Base-by-base conservation (phyloP, 23 tunicate species). In the Trididemnum clinides region DNA sequence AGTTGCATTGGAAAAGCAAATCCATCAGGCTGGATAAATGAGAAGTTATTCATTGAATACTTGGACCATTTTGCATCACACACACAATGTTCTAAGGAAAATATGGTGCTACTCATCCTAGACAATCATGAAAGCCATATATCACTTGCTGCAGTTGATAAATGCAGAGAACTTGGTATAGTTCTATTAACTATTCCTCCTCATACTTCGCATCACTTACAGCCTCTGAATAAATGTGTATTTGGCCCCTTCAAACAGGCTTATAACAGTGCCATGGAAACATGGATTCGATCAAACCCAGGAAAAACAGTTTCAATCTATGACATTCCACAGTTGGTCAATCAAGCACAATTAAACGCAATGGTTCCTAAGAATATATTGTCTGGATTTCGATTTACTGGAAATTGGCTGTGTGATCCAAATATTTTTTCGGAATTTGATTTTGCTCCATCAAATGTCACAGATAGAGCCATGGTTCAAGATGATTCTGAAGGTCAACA, bases 121-220 rank as follows among this genome's bases (percentile, higher is more conserved):
- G 36, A 69, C 75, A 69, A 69, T 31, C 75, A 69, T 69, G 75
- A 69, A 69, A 27, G 36, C 2, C 75, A 69, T 69, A 69, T 69
- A 29, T 69, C 75, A 30, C 75, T 69, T 69, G 75, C 26, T 4
- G 75, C 75, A 18, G 32, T 69, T 20, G 38, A 69, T 30, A 69
- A 69, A 33, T 35, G 36, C 6, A 69, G 75, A 30, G 75, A 69
- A 5, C 75, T 69, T 69, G 75, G 75, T 28, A 69, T 20, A 29
- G 6, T 28, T 69, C 66, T 69, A 20, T 37, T 69, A 3, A 69
- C 75, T 30, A 69, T 69, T 27, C 75, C 75, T 27, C 75, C 75
- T 3, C 6, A 69, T 5, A 69, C 75, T 31, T 69, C 75, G 10
- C 75, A 69, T 37, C 3, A 69, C 29, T 20, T 69, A 37, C 75